Evolutionary conservation across 2,888 invertebrate genomes (phyloP).

Genomic region (Thymelicus lineola): DNA sequence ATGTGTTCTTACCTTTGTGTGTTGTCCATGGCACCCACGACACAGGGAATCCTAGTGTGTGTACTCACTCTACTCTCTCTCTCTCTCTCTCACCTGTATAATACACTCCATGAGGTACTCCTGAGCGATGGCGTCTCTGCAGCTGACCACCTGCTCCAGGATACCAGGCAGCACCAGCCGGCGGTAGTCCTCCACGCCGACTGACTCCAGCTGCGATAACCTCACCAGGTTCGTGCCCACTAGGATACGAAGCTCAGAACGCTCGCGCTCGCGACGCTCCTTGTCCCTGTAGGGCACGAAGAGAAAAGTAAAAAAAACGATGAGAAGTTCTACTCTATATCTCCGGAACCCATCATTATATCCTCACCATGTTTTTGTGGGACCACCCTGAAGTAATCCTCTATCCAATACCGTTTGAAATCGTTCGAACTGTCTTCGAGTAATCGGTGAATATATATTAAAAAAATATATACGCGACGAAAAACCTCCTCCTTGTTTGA

Average conservation of each 20-base stretch:
- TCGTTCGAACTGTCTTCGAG: no score
- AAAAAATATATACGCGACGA: no score
- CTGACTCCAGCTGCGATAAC: conserved; percentile 97
- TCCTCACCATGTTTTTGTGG: no score
- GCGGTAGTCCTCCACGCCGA: conserved; percentile 96
- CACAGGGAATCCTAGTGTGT: not conserved
- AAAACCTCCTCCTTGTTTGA: no score
- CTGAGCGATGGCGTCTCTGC: conserved; percentile 98
- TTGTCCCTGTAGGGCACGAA: conserved; percentile 86
- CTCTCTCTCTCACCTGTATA: conserved; percentile 93
- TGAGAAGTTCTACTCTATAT: no score
- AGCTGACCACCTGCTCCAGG: conserved; percentile 99
- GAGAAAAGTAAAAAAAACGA: no score
- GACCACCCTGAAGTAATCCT: no score
- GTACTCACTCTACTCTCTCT: no score
- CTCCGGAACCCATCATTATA: no score
- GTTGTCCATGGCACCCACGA: not conserved
- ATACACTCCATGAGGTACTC: conserved; percentile 99
- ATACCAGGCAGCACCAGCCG: conserved; percentile 97
- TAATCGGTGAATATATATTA: no score
- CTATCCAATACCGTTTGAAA: no score
- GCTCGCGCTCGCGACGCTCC: conserved; percentile 94
- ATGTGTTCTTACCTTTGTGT: no score
- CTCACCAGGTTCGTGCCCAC: conserved; percentile 99
- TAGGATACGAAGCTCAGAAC: conserved; percentile 97